Percentiles rank a stretch among this genome's conserved stretches.
Evolutionary conservation across 2,113 vertebrate species (phyloP).

Genomic region (cat (Felis catus)): DNA sequence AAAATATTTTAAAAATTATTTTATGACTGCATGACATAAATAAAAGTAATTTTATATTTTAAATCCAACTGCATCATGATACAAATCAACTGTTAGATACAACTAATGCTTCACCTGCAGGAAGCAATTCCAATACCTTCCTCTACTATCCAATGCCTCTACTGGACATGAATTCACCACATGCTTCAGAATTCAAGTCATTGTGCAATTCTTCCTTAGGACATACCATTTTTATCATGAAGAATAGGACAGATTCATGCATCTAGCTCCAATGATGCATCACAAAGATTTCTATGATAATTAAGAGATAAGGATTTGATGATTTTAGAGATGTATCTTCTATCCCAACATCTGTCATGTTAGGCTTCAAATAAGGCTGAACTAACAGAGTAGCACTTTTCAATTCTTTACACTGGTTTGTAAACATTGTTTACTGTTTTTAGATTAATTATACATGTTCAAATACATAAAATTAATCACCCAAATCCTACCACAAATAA

Average conservation of each 20-base stretch:
- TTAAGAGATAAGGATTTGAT: background rate
- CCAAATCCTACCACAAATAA: background rate
- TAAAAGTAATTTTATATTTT: background rate
- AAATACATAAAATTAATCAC: background rate
- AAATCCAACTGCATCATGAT: background rate
- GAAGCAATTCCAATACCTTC: background rate
- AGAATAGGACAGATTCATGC: background rate
- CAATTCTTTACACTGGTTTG: background rate
- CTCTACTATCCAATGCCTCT: background rate
- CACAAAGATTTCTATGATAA: background rate
- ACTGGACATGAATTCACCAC: background rate
- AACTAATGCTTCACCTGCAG: background rate
- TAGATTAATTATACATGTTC: background rate
- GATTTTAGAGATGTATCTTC: background rate
- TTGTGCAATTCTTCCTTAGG: background rate
- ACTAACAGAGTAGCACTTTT: background rate
- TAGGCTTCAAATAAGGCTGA: conserved; percentile 39
- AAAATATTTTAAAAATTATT: background rate
- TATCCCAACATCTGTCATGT: background rate
- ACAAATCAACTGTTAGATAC: background rate
- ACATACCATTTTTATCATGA: background rate
- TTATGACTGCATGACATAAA: background rate
- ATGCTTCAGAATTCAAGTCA: background rate
- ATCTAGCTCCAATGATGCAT: background rate
- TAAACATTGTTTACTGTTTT: background rate